Base-by-base conservation (phyloP, 1,140 invertebrate genomes). In the Proctacanthus coquilletti region DNA sequence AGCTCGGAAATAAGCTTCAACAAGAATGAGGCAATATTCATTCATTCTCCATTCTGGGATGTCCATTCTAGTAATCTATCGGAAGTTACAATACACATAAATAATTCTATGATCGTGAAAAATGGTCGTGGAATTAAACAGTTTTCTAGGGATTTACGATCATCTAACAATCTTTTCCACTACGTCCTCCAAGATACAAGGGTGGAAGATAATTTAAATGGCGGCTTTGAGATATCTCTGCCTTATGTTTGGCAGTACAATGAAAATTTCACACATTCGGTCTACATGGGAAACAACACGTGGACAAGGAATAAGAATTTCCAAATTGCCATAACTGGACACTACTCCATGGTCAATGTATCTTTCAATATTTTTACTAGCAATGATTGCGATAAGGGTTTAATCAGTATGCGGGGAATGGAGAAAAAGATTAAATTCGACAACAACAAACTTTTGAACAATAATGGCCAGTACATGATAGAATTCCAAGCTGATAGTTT, bases 201-300 rank as follows among this genome's bases (percentile, higher is more conserved):
- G 0, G 74, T 93, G 23, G 84, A 88, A 50, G 69, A 83, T 45
- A 96, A 96, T 56, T 63, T 63, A 37, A 69, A 70, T 20, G 84
- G 84, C 17, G 91, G 89, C 13, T 78, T 96, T 42, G 75, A 88
- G 51, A 65, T 96, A 2, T 68, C 71, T 1, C 56, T 96, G 10
- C 91, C 92, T 0, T 94, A 94, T 51, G 86, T 93, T 8, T 94
- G 87, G 84, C 77, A 93, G 46, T 92, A 94, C 47, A 84, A 92
- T 51, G 86, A 92, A 58, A 93, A 93, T 53, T 88, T 86, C 45
- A 92, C 87, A 0, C 91, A 96, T 60, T 79, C 83, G 0, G 67
- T 95, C 17, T 81, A 76, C 48, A 74, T 94, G 45, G 70, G 76
- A 35, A 87, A 95, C 46, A 88, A 88, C 44, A 82, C 80, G 0